A percentile compares a stretch with the other conserved stretches of the same genome.
phyloP scores from a whole-genome alignment of 2,888 invertebrate genomes.

The Mimachlamys varia region DNA sequence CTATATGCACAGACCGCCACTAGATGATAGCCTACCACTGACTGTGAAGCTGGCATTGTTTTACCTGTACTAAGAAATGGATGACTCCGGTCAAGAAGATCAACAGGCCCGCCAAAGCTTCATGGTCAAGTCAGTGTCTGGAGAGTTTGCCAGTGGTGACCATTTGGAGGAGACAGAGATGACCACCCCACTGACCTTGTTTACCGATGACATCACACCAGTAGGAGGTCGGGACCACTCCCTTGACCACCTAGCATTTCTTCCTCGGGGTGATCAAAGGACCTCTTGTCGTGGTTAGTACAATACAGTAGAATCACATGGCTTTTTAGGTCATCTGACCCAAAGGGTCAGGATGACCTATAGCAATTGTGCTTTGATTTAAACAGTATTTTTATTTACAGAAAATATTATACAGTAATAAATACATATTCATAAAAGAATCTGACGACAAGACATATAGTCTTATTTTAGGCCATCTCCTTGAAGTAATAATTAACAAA shows the following conservation, averaged over 20 bases:
- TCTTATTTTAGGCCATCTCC: too few species aligned
- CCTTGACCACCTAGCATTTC: constrained; percentile 11
- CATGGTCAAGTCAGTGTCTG: constrained; percentile 25
- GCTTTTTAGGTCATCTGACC: too few species aligned
- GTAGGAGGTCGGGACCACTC: not conserved
- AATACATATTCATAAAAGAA: too few species aligned
- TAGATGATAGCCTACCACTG: not conserved
- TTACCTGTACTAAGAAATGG: not conserved
- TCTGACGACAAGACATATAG: too few species aligned
- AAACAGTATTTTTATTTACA: too few species aligned
- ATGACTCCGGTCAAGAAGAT: not conserved
- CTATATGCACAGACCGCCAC: not conserved
- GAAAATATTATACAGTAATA: too few species aligned
- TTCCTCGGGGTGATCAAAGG: constrained; percentile 4
- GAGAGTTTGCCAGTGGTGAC: not conserved
- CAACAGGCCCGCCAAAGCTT: constrained; percentile 9
- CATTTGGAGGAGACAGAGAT: not conserved
- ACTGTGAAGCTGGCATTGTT: not conserved
- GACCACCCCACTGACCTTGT: not conserved
- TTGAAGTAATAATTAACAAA: too few species aligned
- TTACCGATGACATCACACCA: constrained; percentile 22
- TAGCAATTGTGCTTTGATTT: too few species aligned
- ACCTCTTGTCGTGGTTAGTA: not conserved
- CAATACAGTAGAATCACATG: too few species aligned
- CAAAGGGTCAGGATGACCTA: too few species aligned